Base-by-base conservation (phyloP, 2,888 invertebrate genomes). In the Nowickia ferox region DNA sequence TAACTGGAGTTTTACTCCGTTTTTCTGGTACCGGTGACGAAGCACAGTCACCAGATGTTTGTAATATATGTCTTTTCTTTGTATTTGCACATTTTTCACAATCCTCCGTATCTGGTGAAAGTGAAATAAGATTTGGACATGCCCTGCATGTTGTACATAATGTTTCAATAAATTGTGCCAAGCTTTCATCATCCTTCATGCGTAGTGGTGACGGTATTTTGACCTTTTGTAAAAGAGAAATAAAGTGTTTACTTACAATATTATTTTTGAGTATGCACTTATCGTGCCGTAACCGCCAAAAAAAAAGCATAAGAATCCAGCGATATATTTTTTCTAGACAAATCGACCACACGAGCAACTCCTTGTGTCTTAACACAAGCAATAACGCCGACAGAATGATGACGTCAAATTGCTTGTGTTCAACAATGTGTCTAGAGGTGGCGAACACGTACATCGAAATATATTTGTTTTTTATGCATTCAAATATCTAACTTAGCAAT, bases 41-140 rank as follows among this genome's bases (percentile, higher is more conserved):
- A 19, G 90, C 88, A 15, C 91, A 90, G 22, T 91, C 90, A 46
- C 90, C 89, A 38, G 90, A 85, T 55, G 88, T 87, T 86, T 90
- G 88, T 6, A 88, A 84, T 87, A 90, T 77, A 68, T 90, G 90
- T 65, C 92, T 89, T 86, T 92, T 92, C 66, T 90, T 90, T 80
- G 88, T 89, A 42, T 90, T 88, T 51, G 90, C 89, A 89, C 93
- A 93, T 88, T 92, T 93, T 57, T 93, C 93, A 89, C 93, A 93
- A 80, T 93, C 92, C 81, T 93, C 93, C 40, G 92, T 93, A 61
- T 92, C 93, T 17, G 92, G 91, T 80, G 91, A 89, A 61, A 93
- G 88, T 53, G 93, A 93, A 74, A 93, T 93, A 82, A 93, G 89
- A 89, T 93, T 92, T 44, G 92, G 90, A 89, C 93, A 93, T 87